Base-by-base conservation (phyloP, 2,797 vertebrate genomes). In the Poeciliopsis infans region DNA sequence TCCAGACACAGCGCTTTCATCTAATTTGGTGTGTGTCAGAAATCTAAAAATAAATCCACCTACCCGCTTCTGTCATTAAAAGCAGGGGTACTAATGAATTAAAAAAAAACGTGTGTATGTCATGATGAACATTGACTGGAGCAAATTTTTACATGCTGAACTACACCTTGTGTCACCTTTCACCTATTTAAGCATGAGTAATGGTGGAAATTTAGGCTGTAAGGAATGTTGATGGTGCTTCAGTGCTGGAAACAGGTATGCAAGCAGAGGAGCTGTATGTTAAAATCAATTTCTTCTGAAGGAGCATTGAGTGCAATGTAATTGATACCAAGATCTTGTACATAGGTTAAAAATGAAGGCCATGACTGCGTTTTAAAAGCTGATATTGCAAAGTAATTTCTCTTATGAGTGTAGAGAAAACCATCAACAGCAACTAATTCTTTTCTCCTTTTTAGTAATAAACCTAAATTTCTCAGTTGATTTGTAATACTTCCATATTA, bases 121-220 rank as follows among this genome's bases (percentile, higher is more conserved):
- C 16, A 20, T 20, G 59, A 15, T 39, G 33, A 66, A 39, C n/a
- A 7, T 15, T 36, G 18, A 64, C 61, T 39, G 18, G 18, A 66
- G 15, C 31, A 39, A 20, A 11, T 66, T 33, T 36, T 20, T 18
- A 39, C 33, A 39, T 66, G 61, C 18, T 39, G 36, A 68, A 76
- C 57, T 72, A 46, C 77, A 77, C 41, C 31, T 39, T 31, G 36
- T 80, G 66, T 79, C 74, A 80, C 84, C 77, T 80, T 51, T 25
- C 66, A 76, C 53, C 10, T 41, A 25, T 68, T 39, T 39, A 68
- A 16, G 4, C 36, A 25, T 39, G 61, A 66, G 18, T 3, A 11
- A 11, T 68, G 64, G 20, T 41, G 64, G 25, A 25, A 25, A 36
- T 39, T 23, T 2, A 18, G 64, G 33, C 64, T 41, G 8, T 68